phyloP scores from a whole-genome alignment of 2,888 invertebrate genomes.

The Polyploca ridens region DNA sequence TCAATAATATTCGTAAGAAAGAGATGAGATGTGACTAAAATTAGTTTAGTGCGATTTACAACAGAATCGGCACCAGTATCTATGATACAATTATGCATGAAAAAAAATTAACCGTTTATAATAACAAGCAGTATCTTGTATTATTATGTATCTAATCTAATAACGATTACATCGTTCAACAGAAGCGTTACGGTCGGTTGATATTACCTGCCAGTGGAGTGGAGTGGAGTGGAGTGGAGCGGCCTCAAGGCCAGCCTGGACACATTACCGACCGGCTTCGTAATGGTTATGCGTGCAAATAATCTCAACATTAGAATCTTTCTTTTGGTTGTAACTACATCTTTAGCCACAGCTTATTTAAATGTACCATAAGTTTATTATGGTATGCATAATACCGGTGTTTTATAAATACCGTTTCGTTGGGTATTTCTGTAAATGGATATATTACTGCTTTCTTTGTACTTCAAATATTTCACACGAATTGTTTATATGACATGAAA shows the following conservation, averaged over 20 bases:
- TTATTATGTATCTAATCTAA: slow-evolving; percentile 38
- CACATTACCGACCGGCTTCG: slow-evolving; percentile 23
- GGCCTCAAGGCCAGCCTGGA: slow-evolving; percentile 32
- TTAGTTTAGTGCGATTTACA: no score
- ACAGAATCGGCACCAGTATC: no score
- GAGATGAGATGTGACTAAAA: no score
- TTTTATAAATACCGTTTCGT: slow-evolving; percentile 4
- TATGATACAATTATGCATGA: background rate
- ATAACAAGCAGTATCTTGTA: slow-evolving; percentile 20
- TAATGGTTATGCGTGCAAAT: slow-evolving; percentile 32
- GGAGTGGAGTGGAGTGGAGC: slow-evolving; percentile 12
- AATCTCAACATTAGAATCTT: slow-evolving; percentile 4
- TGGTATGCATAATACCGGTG: background rate
- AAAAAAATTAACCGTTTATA: slow-evolving; percentile 11
- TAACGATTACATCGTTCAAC: slow-evolving; percentile 33
- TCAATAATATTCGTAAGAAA: no score
- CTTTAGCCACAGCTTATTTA: background rate
- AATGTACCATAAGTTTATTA: background rate
- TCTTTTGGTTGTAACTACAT: background rate
- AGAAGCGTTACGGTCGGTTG: slow-evolving; percentile 36
- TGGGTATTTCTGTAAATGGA: background rate
- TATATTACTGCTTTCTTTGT: background rate
- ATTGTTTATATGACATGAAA: background rate
- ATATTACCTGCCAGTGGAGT: slow-evolving; percentile 17
- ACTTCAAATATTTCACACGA: background rate